These are phyloP conservation scores for Albula glossodonta DNA, from an alignment of 2,113 vertebrate species.

Conservation along the genomic window DNA sequence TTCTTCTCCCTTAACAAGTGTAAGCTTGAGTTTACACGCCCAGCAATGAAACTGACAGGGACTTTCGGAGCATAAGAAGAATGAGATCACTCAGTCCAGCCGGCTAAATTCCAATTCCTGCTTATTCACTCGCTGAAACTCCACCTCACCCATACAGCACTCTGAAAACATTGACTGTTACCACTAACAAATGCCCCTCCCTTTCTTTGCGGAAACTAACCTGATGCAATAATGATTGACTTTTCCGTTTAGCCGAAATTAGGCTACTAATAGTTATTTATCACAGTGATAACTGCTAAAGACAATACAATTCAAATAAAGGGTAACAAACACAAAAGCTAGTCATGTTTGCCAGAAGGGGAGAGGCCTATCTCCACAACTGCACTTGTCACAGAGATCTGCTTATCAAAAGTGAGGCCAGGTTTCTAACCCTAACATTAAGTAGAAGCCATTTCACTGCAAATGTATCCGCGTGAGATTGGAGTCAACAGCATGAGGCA, in stretches of 20 bases:
- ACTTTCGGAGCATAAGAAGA: background rate
- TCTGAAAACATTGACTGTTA: no score
- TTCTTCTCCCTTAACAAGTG: background rate
- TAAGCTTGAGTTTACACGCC: background rate
- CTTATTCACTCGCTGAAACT: background rate
- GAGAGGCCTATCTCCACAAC: background rate
- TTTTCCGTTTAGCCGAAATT: background rate
- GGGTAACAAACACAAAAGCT: background rate
- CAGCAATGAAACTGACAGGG: background rate
- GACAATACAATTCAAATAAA: background rate
- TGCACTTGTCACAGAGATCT: background rate
- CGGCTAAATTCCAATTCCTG: background rate
- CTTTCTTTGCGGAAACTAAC: background rate
- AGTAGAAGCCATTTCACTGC: background rate
- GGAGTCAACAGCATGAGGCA: background rate
- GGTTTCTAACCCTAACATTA: background rate
- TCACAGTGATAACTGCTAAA: background rate
- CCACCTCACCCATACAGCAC: background rate
- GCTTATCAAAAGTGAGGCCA: background rate
- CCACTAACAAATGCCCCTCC: no score
- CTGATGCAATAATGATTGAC: background rate
- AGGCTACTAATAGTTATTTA: background rate
- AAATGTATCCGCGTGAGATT: background rate
- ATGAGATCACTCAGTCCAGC: background rate
- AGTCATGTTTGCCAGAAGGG: background rate